Evolutionary conservation across 1,140 invertebrate species (phyloP).

Genomic region (Diorhabda sublineata): DNA sequence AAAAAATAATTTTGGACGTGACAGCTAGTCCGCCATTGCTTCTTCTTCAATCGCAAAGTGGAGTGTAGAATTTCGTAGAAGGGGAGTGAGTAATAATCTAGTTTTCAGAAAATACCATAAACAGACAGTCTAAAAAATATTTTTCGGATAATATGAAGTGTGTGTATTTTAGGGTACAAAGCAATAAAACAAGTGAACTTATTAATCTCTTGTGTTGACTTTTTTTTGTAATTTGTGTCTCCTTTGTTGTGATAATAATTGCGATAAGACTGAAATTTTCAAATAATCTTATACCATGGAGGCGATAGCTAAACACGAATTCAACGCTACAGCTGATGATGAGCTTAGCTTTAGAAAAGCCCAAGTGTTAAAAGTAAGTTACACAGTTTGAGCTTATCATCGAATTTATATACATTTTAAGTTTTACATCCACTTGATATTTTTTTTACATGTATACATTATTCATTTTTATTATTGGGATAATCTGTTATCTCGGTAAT

Average conservation of each 20-base stretch:
- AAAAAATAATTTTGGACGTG: neutral
- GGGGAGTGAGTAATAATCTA: conserved; percentile 7
- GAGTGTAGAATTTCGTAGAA: conserved; percentile 2
- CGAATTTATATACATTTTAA: no score
- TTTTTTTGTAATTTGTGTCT: neutral
- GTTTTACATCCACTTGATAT: no score
- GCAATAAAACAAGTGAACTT: neutral
- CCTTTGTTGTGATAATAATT: conserved; percentile 23
- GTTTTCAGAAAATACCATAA: conserved; percentile 18
- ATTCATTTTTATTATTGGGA: no score
- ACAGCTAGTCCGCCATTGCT: conserved; percentile 2
- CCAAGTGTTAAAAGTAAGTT: conserved; percentile 87
- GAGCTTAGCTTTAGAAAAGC: conserved; percentile 96
- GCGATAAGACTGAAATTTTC: conserved; percentile 27
- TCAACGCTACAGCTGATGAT: conserved; percentile 95
- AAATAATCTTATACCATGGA: conserved; percentile 67
- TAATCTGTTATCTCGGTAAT: no score
- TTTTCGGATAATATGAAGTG: conserved; percentile 16
- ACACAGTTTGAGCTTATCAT: no score
- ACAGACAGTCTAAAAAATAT: conserved; percentile 22
- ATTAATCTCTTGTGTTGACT: conserved; percentile 2
- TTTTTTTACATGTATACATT: no score
- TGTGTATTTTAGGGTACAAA: conserved; percentile 6
- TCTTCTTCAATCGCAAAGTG: conserved; percentile 7
- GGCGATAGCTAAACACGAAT: conserved; percentile 97